phyloP scores from a whole-genome alignment of 2,797 vertebrate genomes.

The Tamandua tetradactyla region DNA sequence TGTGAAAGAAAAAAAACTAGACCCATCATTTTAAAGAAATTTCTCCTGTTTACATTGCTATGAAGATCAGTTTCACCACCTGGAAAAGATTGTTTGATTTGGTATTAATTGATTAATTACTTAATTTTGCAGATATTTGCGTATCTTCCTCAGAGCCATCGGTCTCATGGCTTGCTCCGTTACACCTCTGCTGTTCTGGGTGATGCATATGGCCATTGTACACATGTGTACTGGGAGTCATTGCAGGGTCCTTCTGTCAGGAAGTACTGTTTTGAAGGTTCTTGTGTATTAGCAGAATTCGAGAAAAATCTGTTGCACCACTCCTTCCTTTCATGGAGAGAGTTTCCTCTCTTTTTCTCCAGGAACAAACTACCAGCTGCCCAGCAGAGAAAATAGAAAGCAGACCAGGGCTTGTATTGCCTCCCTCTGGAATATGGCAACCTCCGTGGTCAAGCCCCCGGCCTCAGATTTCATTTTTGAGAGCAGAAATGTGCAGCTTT shows the following conservation, averaged over 20 bases:
- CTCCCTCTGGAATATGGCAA: neutral
- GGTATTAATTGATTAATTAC: neutral
- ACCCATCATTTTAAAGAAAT: neutral
- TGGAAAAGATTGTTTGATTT: conserved; percentile 4
- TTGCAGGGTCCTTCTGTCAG: neutral
- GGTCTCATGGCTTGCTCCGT: neutral
- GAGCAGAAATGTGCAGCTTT: neutral
- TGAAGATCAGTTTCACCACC: neutral
- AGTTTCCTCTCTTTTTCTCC: neutral
- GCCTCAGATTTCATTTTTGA: neutral
- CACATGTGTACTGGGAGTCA: neutral
- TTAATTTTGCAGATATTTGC: neutral
- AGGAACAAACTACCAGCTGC: neutral
- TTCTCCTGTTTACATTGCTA: neutral
- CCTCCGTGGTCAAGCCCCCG: accelerated
- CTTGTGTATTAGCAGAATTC: neutral
- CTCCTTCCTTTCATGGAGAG: neutral
- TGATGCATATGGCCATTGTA: neutral
- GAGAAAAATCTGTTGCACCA: neutral
- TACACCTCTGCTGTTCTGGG: neutral
- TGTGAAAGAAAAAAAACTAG: neutral
- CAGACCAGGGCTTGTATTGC: neutral
- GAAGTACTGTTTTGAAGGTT: neutral
- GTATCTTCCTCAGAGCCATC: neutral
- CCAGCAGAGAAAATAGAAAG: neutral